phyloP scores from a whole-genome alignment of 2,888 invertebrate genomes.

The Podabrus alpinus region DNA sequence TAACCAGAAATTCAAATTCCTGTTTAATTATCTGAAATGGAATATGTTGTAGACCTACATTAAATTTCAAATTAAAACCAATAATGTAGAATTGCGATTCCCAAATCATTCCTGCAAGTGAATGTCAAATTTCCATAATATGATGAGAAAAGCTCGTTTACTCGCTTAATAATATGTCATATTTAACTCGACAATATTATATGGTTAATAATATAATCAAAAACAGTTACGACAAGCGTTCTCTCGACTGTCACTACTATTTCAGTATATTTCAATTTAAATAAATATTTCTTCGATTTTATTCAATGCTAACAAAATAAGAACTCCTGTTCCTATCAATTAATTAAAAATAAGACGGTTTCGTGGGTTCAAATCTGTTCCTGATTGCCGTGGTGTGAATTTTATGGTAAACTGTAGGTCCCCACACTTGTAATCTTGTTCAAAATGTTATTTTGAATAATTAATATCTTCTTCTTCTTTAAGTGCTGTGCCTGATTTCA shows the following conservation, averaged over 20 bases:
- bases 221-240: neutral
- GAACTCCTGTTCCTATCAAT: no score
- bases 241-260: neutral
- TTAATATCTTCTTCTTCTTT: no score
- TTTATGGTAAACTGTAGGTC: no score
- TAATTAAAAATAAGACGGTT: no score
- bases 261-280: neutral
- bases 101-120: slow-evolving; percentile 3
- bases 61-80: neutral
- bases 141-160: slow-evolving; percentile 13
- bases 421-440: no score
- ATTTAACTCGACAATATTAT: slow-evolving; percentile 5
- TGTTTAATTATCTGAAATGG: neutral
- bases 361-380: no score
- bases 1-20: neutral
- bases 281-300: no score
- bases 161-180: slow-evolving; percentile 10
- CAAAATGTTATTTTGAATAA: no score
- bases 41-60: neutral
- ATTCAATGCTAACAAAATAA: no score
- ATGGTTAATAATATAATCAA: neutral
- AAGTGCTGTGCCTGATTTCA: no score
- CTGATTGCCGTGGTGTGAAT: no score
- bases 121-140: slow-evolving; percentile 11
- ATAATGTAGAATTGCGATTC: neutral